A percentile compares a stretch with the other conserved stretches of the same genome.
phyloP scores from a whole-genome alignment of 2,888 invertebrate genomes.

The Andrena marginata region DNA sequence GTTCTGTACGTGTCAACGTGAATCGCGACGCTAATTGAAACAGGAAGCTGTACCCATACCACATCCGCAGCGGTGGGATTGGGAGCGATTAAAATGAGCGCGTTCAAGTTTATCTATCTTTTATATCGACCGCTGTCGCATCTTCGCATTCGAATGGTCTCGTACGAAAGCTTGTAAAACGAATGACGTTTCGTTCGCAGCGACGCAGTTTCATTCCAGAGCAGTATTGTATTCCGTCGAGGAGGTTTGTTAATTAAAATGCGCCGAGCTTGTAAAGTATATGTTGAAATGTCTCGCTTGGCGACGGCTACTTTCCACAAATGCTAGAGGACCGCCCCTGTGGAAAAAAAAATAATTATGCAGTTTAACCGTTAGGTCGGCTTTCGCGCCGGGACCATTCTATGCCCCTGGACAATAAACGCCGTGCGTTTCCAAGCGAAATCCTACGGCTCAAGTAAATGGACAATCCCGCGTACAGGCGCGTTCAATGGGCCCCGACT shows the following conservation, averaged over 20 bases:
- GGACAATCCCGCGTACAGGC: background rate
- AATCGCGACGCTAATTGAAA: constrained; percentile 16
- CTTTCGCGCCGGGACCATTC: constrained; percentile 5
- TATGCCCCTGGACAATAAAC: constrained; percentile 31
- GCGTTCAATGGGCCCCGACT: constrained; percentile 5
- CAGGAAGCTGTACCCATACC: constrained; percentile 9
- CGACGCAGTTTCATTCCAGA: background rate
- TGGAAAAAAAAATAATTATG: constrained; percentile 19
- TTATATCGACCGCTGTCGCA: background rate
- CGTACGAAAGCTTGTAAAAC: background rate
- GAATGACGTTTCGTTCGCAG: background rate
- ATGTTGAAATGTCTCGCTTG: background rate
- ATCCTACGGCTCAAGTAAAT: constrained; percentile 23
- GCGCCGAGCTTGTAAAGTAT: background rate
- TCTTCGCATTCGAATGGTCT: background rate
- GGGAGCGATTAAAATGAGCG: constrained; percentile 2
- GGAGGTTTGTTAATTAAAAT: background rate
- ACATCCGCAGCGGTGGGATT: background rate
- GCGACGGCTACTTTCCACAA: background rate
- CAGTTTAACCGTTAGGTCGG: constrained; percentile 31
- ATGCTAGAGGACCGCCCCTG: background rate
- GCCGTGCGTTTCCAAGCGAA: constrained; percentile 18
- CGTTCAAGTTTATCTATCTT: background rate
- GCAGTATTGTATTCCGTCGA: background rate
- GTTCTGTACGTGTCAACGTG: background rate